Percentiles rank a stretch among this genome's conserved stretches.
Evolutionary conservation across 2,797 vertebrate species (phyloP).

Genomic region (Anas capensis): DNA sequence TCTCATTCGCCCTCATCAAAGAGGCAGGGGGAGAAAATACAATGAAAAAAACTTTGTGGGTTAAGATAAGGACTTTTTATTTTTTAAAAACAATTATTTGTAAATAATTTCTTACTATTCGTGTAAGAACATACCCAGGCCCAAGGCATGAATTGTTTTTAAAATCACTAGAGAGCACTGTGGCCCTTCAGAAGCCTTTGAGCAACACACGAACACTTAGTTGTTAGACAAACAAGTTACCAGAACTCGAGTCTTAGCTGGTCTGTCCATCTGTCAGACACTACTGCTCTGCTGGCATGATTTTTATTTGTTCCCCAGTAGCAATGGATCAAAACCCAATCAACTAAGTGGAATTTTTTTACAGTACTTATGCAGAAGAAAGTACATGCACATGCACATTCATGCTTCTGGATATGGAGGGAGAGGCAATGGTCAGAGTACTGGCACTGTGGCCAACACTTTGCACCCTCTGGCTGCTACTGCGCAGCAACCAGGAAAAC

Average conservation of each 20-base stretch:
- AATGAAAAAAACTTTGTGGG: background rate
- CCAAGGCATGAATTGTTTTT: background rate
- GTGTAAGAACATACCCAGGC: background rate
- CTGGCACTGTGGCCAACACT: background rate
- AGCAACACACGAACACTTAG: background rate
- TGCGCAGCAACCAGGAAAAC: background rate
- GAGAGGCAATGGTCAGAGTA: background rate
- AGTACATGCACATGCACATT: background rate
- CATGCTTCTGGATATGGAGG: background rate
- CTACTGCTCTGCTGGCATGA: background rate
- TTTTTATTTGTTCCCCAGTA: background rate
- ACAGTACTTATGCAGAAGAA: background rate
- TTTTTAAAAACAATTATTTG: background rate
- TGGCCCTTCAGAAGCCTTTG: slow-evolving; percentile 16
- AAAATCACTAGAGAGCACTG: slow-evolving; percentile 57
- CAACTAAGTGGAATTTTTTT: background rate
- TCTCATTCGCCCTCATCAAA: background rate
- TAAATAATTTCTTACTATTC: background rate
- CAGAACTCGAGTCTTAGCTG: background rate
- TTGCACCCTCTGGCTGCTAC: background rate
- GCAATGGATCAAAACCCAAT: background rate
- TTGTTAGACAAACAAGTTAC: background rate
- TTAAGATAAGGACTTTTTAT: background rate
- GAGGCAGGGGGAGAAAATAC: background rate
- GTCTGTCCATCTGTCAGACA: background rate